Percentiles rank a stretch among this genome's conserved stretches.
Evolutionary conservation across 2,113 vertebrate species (phyloP).

Genomic region (Grammomys dolichurus): DNA sequence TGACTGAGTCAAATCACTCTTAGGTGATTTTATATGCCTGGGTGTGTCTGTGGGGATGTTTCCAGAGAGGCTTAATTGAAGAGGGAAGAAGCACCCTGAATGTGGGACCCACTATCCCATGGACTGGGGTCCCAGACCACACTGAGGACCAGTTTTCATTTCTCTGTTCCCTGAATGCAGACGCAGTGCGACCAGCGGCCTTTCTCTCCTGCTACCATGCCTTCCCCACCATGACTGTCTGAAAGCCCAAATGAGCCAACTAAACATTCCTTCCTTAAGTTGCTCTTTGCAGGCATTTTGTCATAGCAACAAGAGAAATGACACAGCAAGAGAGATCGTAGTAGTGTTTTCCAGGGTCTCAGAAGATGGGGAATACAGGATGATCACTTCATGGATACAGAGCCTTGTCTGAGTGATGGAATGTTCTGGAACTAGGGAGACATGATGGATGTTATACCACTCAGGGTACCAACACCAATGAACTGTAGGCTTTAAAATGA

Average conservation of each 20-base stretch:
- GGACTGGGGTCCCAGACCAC: neutral
- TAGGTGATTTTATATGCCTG: neutral
- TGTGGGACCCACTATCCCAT: neutral
- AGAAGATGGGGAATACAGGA: too few relatives aligned
- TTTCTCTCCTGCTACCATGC: neutral
- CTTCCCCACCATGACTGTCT: neutral
- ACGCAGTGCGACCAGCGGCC: neutral
- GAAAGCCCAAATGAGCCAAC: neutral
- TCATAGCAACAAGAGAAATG: neutral
- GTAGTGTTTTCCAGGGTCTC: neutral
- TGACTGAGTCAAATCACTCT: neutral
- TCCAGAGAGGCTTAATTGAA: neutral
- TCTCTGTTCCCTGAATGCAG: neutral
- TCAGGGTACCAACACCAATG: neutral
- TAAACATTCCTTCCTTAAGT: neutral
- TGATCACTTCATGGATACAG: too few relatives aligned
- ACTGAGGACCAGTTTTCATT: neutral
- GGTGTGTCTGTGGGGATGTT: neutral
- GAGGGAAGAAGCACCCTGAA: neutral
- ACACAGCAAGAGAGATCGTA: neutral
- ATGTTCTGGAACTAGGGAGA: neutral
- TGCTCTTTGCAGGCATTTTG: neutral
- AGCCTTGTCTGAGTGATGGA: neutral
- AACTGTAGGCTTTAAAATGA: neutral
- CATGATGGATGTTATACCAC: neutral